Base-by-base conservation (phyloP, 1,140 invertebrate species). In the Atopsyche davidsoni region DNA sequence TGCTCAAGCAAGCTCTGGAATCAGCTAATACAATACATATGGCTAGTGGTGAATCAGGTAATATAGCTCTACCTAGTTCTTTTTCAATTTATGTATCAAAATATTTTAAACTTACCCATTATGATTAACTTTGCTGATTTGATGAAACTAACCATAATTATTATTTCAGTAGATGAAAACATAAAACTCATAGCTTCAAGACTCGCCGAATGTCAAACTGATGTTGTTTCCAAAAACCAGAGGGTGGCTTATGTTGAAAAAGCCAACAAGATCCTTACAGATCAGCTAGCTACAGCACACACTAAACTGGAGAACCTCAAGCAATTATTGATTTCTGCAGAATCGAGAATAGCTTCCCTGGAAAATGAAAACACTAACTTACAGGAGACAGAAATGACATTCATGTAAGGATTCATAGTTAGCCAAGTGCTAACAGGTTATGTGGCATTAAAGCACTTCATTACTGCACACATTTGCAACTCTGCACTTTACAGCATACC, bases 351-450 rank as follows among this genome's bases (percentile, higher is more conserved):
- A 21, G 21, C 24, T 18, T 46, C 22, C 4, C 39, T 57, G 11
- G 50, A 57, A 42, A 19, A 14, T 4, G 41, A 53, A 22, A 49
- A 53, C 42, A 19, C 46, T n/a, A 31, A 52, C n/a, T 35, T 53
- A 24, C 55, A 57, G 31, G 46, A 57, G 18, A 47, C 46, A 18
- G 40, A 57, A 42, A 50, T 49, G 35, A 22, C 22, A 21, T n/a
- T 57, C 1, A 48, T 57, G 55, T 57, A 42, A 31, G 50, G 17
- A 25, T 22, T 38, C 14, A 18, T 14, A 41, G 11, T 41, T 17
- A 9, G n/a, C n/a, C n/a, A n/a, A n/a, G n/a, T n/a, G n/a, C n/a
- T n/a, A n/a, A n/a, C n/a, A n/a, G n/a, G n/a, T n/a, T n/a, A n/a
- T n/a, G n/a, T n/a, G n/a, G n/a, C n/a, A n/a, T n/a, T n/a, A n/a